Percentiles rank a stretch among this genome's conserved stretches.
phyloP scores from a whole-genome alignment of 2,113 vertebrate genomes.

The Nycticebus coucang region DNA sequence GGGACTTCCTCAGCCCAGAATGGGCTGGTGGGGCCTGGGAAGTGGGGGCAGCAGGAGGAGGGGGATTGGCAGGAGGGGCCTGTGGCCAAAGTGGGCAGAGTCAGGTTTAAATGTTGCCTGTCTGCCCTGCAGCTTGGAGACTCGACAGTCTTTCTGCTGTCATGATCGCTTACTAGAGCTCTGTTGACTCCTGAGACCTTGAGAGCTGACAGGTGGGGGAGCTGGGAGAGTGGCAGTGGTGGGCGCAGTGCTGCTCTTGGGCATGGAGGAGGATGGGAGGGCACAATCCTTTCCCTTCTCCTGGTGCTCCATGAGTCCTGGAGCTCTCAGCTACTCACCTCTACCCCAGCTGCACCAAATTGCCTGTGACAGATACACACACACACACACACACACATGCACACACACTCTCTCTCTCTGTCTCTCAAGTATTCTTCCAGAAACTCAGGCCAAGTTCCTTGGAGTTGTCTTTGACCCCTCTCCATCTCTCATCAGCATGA shows the following conservation, averaged over 20 bases:
- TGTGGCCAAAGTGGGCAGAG: background rate
- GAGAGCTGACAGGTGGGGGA: background rate
- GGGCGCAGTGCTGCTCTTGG: background rate
- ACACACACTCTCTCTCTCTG: too few species aligned
- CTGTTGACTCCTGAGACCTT: background rate
- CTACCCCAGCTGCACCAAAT: background rate
- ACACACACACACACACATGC: background rate
- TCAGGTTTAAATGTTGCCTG: background rate
- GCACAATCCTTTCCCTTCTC: background rate
- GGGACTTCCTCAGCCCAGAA: conserved; percentile 69
- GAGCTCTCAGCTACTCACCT: background rate
- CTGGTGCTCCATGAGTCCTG: background rate
- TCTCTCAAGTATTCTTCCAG: background rate
- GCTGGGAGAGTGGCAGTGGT: background rate
- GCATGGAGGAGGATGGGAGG: background rate
- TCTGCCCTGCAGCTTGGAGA: background rate
- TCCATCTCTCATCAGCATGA: fast-evolving
- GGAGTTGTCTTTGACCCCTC: background rate
- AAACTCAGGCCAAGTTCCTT: background rate
- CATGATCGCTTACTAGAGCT: background rate
- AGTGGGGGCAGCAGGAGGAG: conserved; percentile 2
- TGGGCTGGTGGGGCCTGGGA: background rate
- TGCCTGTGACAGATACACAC: background rate
- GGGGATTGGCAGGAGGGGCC: background rate
- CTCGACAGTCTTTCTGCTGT: background rate